These are phyloP conservation scores for Exocentrus adspersus DNA, from an alignment of 2,888 invertebrate species.

Conservation along the genomic window DNA sequence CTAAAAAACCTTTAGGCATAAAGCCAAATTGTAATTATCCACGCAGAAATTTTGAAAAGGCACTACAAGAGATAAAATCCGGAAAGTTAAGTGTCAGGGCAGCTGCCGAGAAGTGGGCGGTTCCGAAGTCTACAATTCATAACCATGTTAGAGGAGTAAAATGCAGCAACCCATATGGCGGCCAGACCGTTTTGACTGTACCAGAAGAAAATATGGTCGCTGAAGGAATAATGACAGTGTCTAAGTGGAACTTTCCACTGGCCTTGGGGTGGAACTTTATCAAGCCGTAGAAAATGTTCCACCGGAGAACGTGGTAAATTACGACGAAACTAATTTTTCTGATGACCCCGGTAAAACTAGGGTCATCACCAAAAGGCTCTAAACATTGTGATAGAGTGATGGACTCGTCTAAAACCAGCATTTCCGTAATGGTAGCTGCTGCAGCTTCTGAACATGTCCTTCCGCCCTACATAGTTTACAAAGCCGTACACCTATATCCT, in stretches of 20 bases:
- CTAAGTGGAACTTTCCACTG: background rate
- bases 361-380: constrained; percentile 24
- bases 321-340: constrained; percentile 28
- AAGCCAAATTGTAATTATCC: too few relatives aligned
- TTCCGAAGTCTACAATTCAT: too few relatives aligned
- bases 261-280: background rate
- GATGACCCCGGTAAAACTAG: too few relatives aligned
- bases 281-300: constrained; percentile 26
- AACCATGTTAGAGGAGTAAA: background rate
- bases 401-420: constrained; percentile 23
- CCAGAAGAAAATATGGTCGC: background rate
- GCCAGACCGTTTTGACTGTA: background rate
- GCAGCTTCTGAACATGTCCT: constrained; percentile 16
- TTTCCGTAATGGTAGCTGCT: constrained; percentile 21
- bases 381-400: constrained; percentile 43
- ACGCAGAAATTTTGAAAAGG: too few relatives aligned
- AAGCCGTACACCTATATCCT: constrained; percentile 51
- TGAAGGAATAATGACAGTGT: background rate
- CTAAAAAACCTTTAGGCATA: too few relatives aligned
- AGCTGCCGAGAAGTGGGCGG: too few relatives aligned
- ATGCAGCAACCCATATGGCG: background rate
- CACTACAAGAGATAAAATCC: too few relatives aligned
- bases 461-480: constrained; percentile 47
- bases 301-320: constrained; percentile 24
- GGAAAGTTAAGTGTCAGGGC: too few relatives aligned